phyloP scores from a whole-genome alignment of 2,113 vertebrate species.

The Tylochromis polylepis region DNA sequence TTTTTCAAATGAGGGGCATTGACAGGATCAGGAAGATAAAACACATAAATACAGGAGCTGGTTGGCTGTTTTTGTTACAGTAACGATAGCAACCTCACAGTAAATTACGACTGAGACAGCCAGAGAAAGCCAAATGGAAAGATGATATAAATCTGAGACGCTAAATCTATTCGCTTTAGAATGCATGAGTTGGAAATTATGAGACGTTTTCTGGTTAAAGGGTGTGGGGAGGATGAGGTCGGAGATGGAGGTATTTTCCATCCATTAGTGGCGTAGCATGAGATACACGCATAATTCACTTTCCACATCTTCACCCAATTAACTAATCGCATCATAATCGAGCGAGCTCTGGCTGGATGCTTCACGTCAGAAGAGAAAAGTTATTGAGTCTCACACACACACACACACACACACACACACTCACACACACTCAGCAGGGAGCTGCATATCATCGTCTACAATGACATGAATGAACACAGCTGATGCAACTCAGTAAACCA shows the following conservation, averaged over 20 bases:
- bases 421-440: neutral
- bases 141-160: slow-evolving; percentile 66
- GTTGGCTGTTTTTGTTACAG: slow-evolving; percentile 56
- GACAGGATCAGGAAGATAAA: slow-evolving; percentile 32
- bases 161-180: slow-evolving; percentile 59
- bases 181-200: slow-evolving; percentile 54
- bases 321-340: slow-evolving; percentile 65
- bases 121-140: slow-evolving; percentile 63
- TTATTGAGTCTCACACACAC: neutral
- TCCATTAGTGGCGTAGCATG: slow-evolving; percentile 66
- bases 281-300: slow-evolving; percentile 63
- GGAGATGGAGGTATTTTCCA: slow-evolving; percentile 64
- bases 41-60: slow-evolving; percentile 33
- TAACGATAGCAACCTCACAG: slow-evolving; percentile 53
- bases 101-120: slow-evolving; percentile 51
- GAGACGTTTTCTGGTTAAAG: slow-evolving; percentile 51
- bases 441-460: neutral
- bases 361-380: slow-evolving; percentile 32
- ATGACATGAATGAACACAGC: neutral
- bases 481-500: slow-evolving; percentile 1
- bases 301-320: slow-evolving; percentile 71
- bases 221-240: slow-evolving; percentile 56
- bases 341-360: slow-evolving; percentile 30
- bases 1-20: neutral
- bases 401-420: neutral